Percentiles rank a stretch among this genome's conserved stretches.
phyloP scores from a whole-genome alignment of 2,113 vertebrate genomes.

The Felis chaus region DNA sequence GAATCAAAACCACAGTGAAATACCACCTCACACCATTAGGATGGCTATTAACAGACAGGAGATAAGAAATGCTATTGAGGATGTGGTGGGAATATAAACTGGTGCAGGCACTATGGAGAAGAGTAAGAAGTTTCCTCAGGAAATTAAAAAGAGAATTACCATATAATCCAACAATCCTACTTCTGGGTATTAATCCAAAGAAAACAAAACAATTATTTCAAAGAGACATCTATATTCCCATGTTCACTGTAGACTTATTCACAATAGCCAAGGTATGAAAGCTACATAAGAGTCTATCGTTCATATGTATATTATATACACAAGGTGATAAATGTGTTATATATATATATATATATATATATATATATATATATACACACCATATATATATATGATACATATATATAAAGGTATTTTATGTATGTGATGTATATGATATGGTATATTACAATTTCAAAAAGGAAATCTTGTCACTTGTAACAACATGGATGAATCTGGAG shows the following conservation, averaged over 20 bases:
- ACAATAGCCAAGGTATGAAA: neutral
- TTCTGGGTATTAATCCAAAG: neutral
- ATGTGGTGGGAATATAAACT: neutral
- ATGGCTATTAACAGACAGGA: neutral
- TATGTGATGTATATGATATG: neutral
- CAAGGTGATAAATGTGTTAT: neutral
- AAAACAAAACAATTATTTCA: neutral
- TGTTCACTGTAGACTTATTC: neutral
- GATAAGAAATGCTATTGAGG: neutral
- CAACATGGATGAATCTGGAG: neutral
- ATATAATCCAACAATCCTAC: neutral
- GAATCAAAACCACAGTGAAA: neutral
- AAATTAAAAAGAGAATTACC: neutral
- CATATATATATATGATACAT: neutral
- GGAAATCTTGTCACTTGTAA: neutral
- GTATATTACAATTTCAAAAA: neutral
- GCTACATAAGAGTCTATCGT: neutral
- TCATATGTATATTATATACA: neutral
- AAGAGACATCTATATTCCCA: neutral
- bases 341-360: neutral
- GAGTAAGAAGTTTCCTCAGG: neutral
- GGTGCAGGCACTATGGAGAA: neutral
- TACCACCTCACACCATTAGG: neutral
- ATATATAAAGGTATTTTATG: neutral
- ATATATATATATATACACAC: neutral